Evolutionary conservation across 2,888 invertebrate species (phyloP), one percentile per base, ranked within the genome.

Genomic region (Lasioglossum morio): DNA sequence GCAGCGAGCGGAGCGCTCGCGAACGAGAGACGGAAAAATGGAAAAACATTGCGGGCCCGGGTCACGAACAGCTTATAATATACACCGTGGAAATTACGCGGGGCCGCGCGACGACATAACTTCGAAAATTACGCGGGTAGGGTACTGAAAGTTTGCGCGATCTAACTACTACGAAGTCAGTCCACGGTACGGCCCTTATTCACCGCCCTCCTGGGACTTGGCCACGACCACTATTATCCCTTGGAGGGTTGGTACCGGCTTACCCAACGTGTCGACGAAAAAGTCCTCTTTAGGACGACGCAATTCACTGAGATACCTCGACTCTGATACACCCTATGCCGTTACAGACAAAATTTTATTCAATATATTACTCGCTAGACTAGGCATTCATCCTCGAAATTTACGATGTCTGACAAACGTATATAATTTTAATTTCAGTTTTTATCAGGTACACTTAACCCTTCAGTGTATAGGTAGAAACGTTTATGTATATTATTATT

Each of bases 131-230:
- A 91, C 91, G 91, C 90, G 91, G 90, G 89, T 89, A 88, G 89
- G 89, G 86, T 91, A 89, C 77, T 83, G 86, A 91, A 91, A 91
- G 91, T 91, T 91, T 89, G 84, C 84, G 85, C 89, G 89, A 91
- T 91, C 90, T 81, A 88, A 91, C 91, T 91, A 87, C 92, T 92
- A 91, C 88, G 92, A 92, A 92, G 91, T 92, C 92, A 87, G 91
- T 90, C 92, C 92, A 92, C 92, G 92, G 90, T 91, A 91, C 88
- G 90, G 91, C 91, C 92, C 92, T 92, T 92, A 92, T 92, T 92
- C 92, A 92, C 91, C 92, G 91, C 87, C 83, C 91, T 85, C 90
- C 70, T 91, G 91, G 91, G 91, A 91, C 90, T 90, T 83, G 87
- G 89, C 89, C 86, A 73, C 88, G 84, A 88, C 86, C 82, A 85